These are phyloP conservation scores for Etheostoma spectabile DNA, from an alignment of 2,113 vertebrate species.

Conservation along the genomic window DNA sequence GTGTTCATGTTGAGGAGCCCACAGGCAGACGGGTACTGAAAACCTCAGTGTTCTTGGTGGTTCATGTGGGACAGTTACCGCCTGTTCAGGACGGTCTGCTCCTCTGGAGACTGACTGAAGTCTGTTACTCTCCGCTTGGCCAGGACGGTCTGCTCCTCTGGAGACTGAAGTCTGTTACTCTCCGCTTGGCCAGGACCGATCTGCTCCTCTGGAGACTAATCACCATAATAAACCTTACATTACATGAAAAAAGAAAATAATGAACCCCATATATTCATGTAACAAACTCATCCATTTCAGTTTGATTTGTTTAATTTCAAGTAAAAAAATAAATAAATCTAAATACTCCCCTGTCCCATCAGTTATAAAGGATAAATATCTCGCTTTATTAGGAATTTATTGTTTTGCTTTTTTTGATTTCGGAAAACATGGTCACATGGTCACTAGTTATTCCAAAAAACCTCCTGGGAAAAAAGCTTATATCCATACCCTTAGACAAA, in stretches of 20 bases:
- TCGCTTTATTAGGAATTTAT: not conserved
- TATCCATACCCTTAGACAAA: not conserved
- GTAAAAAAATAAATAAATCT: not conserved
- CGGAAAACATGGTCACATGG: not conserved
- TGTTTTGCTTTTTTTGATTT: not conserved
- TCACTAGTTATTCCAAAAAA: not conserved
- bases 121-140: slow-evolving; percentile 19
- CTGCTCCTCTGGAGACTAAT: not conserved
- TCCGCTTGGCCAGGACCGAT: not conserved
- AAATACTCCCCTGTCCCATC: not conserved
- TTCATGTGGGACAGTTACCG: not conserved
- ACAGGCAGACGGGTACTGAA: accelerated
- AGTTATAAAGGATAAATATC: too few relatives aligned
- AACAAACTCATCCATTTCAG: not conserved
- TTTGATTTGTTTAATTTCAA: not conserved
- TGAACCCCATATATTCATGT: too few relatives aligned
- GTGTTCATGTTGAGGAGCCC: not conserved
- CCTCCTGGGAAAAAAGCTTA: not conserved
- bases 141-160: too few relatives aligned
- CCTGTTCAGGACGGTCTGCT: not conserved
- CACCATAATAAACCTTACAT: too few relatives aligned
- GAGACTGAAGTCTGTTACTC: slow-evolving; percentile 24
- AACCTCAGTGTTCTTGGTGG: not conserved
- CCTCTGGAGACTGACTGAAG: slow-evolving; percentile 14
- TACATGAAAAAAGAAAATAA: too few relatives aligned